Percentiles rank a stretch among this genome's conserved stretches.
phyloP scores from a whole-genome alignment of 2,888 invertebrate species.

The Lepidocyrtinus sp. region DNA sequence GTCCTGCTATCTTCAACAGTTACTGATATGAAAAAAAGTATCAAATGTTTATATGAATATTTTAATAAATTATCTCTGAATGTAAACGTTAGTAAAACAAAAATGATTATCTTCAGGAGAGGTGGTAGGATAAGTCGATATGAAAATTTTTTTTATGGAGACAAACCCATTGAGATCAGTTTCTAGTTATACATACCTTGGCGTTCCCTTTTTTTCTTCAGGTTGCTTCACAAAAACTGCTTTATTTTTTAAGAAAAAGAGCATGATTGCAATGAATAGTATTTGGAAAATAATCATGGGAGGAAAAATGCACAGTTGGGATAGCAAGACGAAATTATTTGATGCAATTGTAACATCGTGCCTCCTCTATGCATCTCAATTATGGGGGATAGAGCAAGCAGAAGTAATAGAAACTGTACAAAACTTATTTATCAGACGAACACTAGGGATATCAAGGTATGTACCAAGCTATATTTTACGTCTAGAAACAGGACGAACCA shows the following conservation, averaged over 20 bases:
- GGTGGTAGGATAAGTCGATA: constrained; percentile 25
- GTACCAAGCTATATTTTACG: not conserved
- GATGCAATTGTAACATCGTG: constrained; percentile 10
- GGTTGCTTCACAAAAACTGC: constrained; percentile 11
- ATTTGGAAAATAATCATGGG: not conserved
- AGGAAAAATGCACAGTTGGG: constrained; percentile 21
- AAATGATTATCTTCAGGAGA: constrained; percentile 48
- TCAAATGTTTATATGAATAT: constrained; percentile 23
- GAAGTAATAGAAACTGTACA: constrained; percentile 24
- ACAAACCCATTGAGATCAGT: constrained; percentile 20
- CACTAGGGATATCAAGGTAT: not conserved
- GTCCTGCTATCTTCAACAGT: constrained; percentile 21
- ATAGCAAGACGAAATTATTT: constrained; percentile 24
- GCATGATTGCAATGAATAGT: not conserved
- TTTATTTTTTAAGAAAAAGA: not conserved
- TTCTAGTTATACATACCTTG: constrained; percentile 31
- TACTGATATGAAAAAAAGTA: constrained; percentile 36
- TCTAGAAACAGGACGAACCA: not conserved
- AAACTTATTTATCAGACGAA: not conserved
- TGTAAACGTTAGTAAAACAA: constrained; percentile 47
- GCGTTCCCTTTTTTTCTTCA: constrained; percentile 7
- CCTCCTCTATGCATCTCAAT: constrained; percentile 13
- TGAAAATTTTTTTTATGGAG: constrained; percentile 10
- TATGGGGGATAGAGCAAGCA: not conserved
- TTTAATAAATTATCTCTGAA: not conserved